Conservation (phyloP, 2,113 vertebrate genomes). For the Egretta garzetta region DNA sequence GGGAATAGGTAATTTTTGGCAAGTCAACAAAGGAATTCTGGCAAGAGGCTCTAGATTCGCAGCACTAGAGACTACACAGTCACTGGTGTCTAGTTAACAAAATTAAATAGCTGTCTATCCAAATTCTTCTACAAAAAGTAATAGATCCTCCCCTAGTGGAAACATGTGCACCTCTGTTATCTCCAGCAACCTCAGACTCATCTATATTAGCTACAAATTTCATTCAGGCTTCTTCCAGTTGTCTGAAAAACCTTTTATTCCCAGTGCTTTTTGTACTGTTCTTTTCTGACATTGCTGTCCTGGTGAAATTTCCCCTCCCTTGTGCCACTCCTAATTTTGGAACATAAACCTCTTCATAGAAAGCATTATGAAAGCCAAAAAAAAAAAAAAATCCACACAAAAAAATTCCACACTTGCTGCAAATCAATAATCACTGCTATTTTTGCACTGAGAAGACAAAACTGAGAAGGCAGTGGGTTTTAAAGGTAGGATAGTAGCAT, state of each 20-base stretch:
- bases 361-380: background rate
- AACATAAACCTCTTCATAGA: background rate
- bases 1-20: background rate
- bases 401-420: background rate
- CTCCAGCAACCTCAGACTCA: background rate
- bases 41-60: background rate
- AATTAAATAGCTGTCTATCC: background rate
- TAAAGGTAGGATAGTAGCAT: background rate
- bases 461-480: background rate
- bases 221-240: background rate
- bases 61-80: background rate
- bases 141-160: background rate
- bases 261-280: background rate
- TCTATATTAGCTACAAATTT: background rate
- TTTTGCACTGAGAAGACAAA: background rate
- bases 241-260: background rate
- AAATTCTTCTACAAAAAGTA: background rate
- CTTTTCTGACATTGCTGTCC: background rate
- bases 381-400: background rate
- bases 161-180: background rate
- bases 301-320: background rate
- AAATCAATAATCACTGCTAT: background rate
- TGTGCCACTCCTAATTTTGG: background rate
- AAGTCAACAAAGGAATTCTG: background rate
- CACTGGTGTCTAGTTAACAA: background rate